A percentile compares a stretch with the other conserved stretches of the same genome.
Conservation (phyloP, 64 coral and sea anemone species). For the Pocillopora verrucosa region DNA sequence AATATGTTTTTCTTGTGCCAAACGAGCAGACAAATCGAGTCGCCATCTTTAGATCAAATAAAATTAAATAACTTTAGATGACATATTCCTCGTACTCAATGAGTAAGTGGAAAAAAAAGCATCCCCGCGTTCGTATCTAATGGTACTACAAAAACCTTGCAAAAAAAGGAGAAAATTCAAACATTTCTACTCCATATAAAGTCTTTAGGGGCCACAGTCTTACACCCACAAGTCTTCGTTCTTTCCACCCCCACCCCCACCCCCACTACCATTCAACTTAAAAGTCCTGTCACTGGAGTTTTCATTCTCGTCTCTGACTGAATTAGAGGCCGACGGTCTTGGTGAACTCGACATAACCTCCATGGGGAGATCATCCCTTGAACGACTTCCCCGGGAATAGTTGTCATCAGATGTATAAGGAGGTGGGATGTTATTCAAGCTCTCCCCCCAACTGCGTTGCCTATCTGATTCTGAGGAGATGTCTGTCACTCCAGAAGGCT, state of each 20-base stretch:
- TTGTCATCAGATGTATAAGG: conserved; percentile 48
- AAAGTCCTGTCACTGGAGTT: conserved; percentile 21
- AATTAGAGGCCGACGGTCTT: conserved; percentile 8
- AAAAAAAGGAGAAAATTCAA: too few relatives aligned
- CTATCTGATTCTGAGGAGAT: conserved; percentile 19
- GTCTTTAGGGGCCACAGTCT: background rate
- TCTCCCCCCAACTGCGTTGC: conserved; percentile 69
- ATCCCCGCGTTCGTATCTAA: too few relatives aligned
- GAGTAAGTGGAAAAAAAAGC: too few relatives aligned
- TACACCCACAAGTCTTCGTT: conserved; percentile 34
- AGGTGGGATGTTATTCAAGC: conserved; percentile 66
- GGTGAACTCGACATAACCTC: conserved; percentile 7
- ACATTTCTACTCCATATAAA: background rate
- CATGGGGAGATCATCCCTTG: conserved; percentile 32
- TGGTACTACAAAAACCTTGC: too few relatives aligned
- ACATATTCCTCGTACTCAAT: too few relatives aligned
- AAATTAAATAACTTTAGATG: too few relatives aligned
- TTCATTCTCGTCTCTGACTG: conserved; percentile 21
- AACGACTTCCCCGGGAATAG: conserved; percentile 24
- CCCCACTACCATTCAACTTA: conserved; percentile 36
- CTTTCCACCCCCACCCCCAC: conserved; percentile 39
- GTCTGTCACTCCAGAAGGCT: conserved; percentile 18
- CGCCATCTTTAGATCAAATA: too few relatives aligned
- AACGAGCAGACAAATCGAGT: too few relatives aligned
- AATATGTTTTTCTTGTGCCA: too few relatives aligned